Base-by-base conservation (phyloP, 2,797 vertebrate species). In the Molossus alvarezi region DNA sequence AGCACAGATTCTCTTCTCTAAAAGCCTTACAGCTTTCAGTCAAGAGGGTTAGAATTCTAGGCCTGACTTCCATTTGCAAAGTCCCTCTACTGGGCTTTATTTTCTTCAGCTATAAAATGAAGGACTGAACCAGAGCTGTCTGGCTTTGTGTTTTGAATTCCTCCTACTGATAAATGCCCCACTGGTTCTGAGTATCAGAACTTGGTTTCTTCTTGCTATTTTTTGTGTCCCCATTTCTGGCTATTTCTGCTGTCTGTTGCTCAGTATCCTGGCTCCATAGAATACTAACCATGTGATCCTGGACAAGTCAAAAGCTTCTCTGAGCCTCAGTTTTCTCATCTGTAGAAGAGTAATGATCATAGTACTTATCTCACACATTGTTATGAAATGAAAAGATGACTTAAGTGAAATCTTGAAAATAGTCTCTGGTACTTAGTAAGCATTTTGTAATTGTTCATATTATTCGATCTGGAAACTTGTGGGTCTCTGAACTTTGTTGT, bases 81-180 rank as follows among this genome's bases (percentile, higher is more conserved):
- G 6, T 41, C 37, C 21, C 21, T 75, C 84, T 80, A 58, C 23
- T 90, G 71, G 58, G 55, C 58, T 91, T 73, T 10, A 57, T 73
- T 89, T 95, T 93, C 69, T n/a, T 11, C 45, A 60, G 82, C n/a
- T 90, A 17, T 95, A 82, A 83, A 69, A 45, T 94, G 51, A 90
- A 85, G 48, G 41, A 15, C 41, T 95, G 53, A 94, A 84, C 20
- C 72, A 87, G 77, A 82, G 92, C 73, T 75, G 0, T 84, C 0
- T 51, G 67, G 53, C 58, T 81, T 48, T 95, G 12, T 83, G 53
- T 65, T 76, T 91, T 81, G 60, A 90, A 80, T 90, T 93, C 33
- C n/a, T 2, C 1, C 80, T 69, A 79, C 29, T 92, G 84, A 14
- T 82, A 55, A 29, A 29, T 84, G 58, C 17, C 55, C 33, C 10